phyloP scores from a whole-genome alignment of 1,140 invertebrate genomes.

The Temnothorax curvispinosus region DNA sequence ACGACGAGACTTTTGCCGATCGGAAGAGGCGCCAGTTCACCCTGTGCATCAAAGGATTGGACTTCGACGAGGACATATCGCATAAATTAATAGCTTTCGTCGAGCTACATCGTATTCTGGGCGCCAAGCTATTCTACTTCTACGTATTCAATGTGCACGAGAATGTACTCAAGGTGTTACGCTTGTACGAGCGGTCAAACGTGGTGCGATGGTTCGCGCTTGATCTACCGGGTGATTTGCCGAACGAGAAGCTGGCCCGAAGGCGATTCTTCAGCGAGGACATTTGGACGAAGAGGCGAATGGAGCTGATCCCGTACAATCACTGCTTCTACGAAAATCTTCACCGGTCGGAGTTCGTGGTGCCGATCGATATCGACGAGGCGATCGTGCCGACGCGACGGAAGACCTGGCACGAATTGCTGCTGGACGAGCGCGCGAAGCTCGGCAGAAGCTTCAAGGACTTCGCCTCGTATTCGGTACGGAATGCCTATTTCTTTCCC shows the following conservation, averaged over 20 bases:
- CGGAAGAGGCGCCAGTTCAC: conserved; percentile 84
- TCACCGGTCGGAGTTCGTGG: conserved; percentile 87
- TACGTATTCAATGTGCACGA: conserved; percentile 88
- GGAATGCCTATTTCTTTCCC: conserved; percentile 89
- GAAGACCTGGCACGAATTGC: conserved; percentile 86
- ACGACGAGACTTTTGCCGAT: conserved; percentile 10
- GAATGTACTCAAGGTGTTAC: conserved; percentile 86
- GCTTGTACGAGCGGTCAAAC: conserved; percentile 86
- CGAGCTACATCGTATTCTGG: conserved; percentile 88
- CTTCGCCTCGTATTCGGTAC: conserved; percentile 88
- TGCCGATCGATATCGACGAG: conserved; percentile 91
- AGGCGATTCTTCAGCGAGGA: conserved; percentile 83
- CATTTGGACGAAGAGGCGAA: conserved; percentile 89
- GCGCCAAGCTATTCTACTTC: conserved; percentile 88
- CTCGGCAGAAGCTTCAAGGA: conserved; percentile 79
- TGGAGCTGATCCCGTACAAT: conserved; percentile 91
- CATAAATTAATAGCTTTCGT: conserved; percentile 89
- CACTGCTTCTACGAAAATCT: conserved; percentile 91
- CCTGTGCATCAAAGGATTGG: conserved; percentile 90
- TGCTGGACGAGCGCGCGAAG: conserved; percentile 80
- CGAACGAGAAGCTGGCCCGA: conserved; percentile 80
- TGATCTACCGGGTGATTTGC: conserved; percentile 85
- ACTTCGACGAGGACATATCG: conserved; percentile 88
- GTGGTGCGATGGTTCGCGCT: conserved; percentile 86
- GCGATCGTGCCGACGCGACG: conserved; percentile 88